Percentiles rank a stretch among this genome's conserved stretches.
phyloP scores from a whole-genome alignment of 2,888 invertebrate species.

The Drosophila putrida region DNA sequence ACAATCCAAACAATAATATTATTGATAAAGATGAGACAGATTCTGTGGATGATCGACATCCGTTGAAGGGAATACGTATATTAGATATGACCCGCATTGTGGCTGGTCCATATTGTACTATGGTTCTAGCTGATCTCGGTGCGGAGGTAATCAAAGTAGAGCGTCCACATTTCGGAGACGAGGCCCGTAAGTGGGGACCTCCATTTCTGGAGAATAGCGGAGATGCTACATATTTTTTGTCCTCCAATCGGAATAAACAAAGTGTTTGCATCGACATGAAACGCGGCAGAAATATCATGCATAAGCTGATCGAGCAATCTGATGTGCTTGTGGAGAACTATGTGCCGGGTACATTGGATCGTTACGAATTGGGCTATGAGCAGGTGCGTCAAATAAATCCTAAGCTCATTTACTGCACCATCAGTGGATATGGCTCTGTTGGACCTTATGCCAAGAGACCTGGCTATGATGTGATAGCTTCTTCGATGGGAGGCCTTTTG shows the following conservation, averaged over 20 bases:
- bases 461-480: slow-evolving; percentile 98
- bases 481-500: slow-evolving; percentile 95
- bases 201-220: slow-evolving; percentile 90
- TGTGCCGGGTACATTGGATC: slow-evolving; percentile 94
- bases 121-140: slow-evolving; percentile 96
- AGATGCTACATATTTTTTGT: slow-evolving; percentile 93
- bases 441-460: slow-evolving; percentile 95
- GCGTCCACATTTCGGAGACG: slow-evolving; percentile 94
- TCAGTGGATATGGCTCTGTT: slow-evolving; percentile 95
- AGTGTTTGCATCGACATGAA: slow-evolving; percentile 96
- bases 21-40: slow-evolving; percentile 15
- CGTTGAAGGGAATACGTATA: slow-evolving; percentile 90
- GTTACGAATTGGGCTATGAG: slow-evolving; percentile 92
- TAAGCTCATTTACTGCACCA: slow-evolving; percentile 95
- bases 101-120: slow-evolving; percentile 97
- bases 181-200: slow-evolving; percentile 96
- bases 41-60: slow-evolving; percentile 85
- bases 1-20: slow-evolving; percentile 15
- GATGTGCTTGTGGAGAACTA: slow-evolving; percentile 98
- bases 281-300: slow-evolving; percentile 89
- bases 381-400: slow-evolving; percentile 90
- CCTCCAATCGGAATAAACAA: slow-evolving; percentile 97
- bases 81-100: slow-evolving; percentile 94
- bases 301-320: slow-evolving; percentile 90
- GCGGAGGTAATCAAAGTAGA: slow-evolving; percentile 98